Conservation (phyloP, 2,113 vertebrate genomes). For the Scophthalmus maximus region DNA sequence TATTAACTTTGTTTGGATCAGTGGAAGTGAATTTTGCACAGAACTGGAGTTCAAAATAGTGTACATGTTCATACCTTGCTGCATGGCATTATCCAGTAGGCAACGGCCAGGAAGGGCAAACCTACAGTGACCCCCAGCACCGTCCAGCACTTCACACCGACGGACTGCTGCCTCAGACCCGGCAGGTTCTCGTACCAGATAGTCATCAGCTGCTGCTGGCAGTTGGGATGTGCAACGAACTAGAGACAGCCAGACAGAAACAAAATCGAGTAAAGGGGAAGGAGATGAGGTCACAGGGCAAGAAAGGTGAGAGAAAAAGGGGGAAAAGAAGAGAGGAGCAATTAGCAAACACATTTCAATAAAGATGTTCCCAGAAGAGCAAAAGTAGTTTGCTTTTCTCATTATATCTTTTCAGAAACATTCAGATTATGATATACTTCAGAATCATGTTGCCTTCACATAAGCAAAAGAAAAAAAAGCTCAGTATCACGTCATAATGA, state of each 20-base stretch:
- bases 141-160: slow-evolving; percentile 95
- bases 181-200: slow-evolving; percentile 99
- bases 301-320: neutral
- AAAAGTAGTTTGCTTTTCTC: neutral
- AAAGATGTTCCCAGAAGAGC: too few relatives aligned
- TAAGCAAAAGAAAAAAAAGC: neutral
- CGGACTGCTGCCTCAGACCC: slow-evolving; percentile 93
- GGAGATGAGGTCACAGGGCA: neutral
- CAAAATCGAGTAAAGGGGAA: neutral
- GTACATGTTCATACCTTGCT: slow-evolving; percentile 89
- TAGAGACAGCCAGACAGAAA: slow-evolving; percentile 51
- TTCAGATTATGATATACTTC: neutral
- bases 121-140: slow-evolving; percentile 94
- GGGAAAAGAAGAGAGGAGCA: neutral
- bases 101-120: slow-evolving; percentile 94
- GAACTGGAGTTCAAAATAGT: neutral
- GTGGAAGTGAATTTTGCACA: neutral
- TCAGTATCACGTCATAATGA: too few relatives aligned
- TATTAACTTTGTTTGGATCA: neutral
- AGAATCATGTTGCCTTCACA: neutral
- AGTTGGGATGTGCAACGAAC: slow-evolving; percentile 99
- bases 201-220: slow-evolving; percentile 96
- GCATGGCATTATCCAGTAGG: slow-evolving; percentile 97
- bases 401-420: neutral
- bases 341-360: neutral